Evolutionary conservation across 2,113 vertebrate genomes (phyloP).

Genomic region (Myanophis thanlyinensis): DNA sequence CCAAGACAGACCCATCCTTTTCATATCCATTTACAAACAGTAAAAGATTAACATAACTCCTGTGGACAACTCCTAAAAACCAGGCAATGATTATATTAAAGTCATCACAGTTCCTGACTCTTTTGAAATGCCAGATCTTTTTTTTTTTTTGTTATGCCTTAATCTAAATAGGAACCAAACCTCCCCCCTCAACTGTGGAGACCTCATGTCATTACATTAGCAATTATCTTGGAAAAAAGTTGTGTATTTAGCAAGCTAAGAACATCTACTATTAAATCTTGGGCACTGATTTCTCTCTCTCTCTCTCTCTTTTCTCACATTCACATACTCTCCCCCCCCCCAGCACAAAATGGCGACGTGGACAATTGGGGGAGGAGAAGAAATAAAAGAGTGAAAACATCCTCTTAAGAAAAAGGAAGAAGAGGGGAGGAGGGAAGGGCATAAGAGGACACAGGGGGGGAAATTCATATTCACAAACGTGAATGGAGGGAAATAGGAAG

Average conservation of each 20-base stretch:
- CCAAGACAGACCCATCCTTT: background rate
- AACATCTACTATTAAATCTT: background rate
- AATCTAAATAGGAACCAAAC: no score
- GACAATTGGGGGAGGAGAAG: slow-evolving; percentile 35
- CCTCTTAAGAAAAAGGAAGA: slow-evolving; percentile 17
- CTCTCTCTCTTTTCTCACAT: background rate
- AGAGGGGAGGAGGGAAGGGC: background rate
- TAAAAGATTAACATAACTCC: background rate
- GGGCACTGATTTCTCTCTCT: background rate
- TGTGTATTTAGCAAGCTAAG: background rate
- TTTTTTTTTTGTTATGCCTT: background rate
- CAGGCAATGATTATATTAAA: background rate
- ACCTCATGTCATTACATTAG: background rate
- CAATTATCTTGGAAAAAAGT: background rate
- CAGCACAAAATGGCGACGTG: slow-evolving; percentile 75
- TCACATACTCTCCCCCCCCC: slow-evolving; percentile 47
- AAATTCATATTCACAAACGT: no score
- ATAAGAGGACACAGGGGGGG: background rate
- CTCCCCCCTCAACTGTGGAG: background rate
- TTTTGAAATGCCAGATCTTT: background rate
- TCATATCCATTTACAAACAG: background rate
- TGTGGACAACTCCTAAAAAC: background rate
- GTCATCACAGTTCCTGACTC: background rate
- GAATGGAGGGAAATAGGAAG: background rate
- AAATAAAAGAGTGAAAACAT: slow-evolving; percentile 21